Evolutionary conservation across 2,113 vertebrate genomes (phyloP).

Genomic region (Australoheros scitulus): DNA sequence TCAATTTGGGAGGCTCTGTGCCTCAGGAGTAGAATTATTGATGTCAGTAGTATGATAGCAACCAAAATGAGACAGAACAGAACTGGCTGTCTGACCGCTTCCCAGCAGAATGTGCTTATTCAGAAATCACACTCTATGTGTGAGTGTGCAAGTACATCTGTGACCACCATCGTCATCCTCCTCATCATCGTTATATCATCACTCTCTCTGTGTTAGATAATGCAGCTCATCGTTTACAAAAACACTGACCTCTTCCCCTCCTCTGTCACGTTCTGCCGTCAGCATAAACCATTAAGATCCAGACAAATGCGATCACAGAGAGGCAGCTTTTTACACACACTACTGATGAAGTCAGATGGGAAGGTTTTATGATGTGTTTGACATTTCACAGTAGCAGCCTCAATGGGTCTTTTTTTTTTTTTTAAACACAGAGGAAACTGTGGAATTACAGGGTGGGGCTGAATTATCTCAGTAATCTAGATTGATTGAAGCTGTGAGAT

Average conservation of each 20-base stretch:
- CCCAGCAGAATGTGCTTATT: constrained; percentile 70
- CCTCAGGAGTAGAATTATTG: constrained; percentile 1
- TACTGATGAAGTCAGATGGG: not conserved
- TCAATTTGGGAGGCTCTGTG: not conserved
- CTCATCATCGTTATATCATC: constrained; percentile 65
- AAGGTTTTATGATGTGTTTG: constrained; percentile 24
- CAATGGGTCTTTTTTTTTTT: not conserved
- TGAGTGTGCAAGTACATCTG: constrained; percentile 66
- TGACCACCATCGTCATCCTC: constrained; percentile 50
- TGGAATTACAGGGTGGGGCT: not conserved
- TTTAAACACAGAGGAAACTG: not conserved
- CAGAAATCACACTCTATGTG: constrained; percentile 68
- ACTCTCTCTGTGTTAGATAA: constrained; percentile 53
- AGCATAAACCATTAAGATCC: constrained; percentile 12
- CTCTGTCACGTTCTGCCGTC: not conserved
- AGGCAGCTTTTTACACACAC: not conserved
- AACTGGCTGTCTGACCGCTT: constrained; percentile 28
- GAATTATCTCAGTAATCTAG: no score
- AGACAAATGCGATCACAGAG: constrained; percentile 5
- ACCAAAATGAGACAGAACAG: constrained; percentile 27
- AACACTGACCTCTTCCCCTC: constrained; percentile 29
- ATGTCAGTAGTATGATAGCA: constrained; percentile 24
- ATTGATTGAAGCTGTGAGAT: no score
- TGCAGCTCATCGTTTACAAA: constrained; percentile 12
- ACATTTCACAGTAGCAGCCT: not conserved